A percentile compares a stretch with the other conserved stretches of the same genome.
These are phyloP conservation scores for Eufriesea mexicana DNA, from an alignment of 1,140 invertebrate genomes.

Conservation along the genomic window DNA sequence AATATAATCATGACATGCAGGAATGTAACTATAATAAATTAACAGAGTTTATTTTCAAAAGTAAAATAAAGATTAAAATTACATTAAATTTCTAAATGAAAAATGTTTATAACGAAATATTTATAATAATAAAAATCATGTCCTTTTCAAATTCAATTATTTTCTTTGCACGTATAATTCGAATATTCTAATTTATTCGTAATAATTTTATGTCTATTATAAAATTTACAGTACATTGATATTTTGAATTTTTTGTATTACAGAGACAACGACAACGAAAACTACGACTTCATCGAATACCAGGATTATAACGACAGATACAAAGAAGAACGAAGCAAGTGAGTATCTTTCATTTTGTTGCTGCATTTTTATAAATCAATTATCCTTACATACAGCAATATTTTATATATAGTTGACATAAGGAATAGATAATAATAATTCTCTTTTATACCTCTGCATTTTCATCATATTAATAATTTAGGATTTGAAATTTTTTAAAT, in stretches of 20 bases:
- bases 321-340: slow-evolving; percentile 78
- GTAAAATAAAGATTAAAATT: not conserved
- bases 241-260: slow-evolving; percentile 36
- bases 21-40: not conserved
- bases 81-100: not conserved
- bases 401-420: too few species aligned
- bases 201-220: not conserved
- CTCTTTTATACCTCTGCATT: too few species aligned
- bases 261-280: slow-evolving; percentile 79
- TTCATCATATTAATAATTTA: too few species aligned
- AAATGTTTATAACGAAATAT: not conserved
- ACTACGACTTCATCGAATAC: slow-evolving; percentile 73
- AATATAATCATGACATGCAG: not conserved
- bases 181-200: not conserved
- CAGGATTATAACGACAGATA: slow-evolving; percentile 69
- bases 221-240: not conserved
- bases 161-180: not conserved
- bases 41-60: not conserved
- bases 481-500: too few species aligned
- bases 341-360: slow-evolving; percentile 49
- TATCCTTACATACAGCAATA: not conserved
- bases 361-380: not conserved
- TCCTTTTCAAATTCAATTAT: not conserved
- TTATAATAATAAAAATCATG: too few species aligned
- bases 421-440: too few species aligned